Conservation (phyloP, 2,888 invertebrate genomes). For the Eumerus sabulonum region DNA sequence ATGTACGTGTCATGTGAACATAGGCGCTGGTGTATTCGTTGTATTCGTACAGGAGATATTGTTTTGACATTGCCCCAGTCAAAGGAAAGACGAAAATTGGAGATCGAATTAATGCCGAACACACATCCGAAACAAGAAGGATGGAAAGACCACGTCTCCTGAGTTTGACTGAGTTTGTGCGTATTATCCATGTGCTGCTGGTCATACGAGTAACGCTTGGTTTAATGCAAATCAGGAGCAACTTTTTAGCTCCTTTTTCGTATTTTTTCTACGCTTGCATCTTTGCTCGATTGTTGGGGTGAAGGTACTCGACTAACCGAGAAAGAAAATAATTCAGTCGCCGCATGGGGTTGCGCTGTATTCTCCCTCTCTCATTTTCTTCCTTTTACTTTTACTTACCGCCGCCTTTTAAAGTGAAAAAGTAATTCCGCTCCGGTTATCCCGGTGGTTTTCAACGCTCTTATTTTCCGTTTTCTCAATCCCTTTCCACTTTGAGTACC, state of each 20-base stretch:
- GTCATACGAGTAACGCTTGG: constrained; percentile 47
- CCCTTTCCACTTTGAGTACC: constrained; percentile 2
- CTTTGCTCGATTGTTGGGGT: neutral
- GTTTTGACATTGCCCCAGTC: constrained; percentile 43
- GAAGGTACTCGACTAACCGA: neutral
- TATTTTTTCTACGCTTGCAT: neutral
- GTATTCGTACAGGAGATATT: constrained; percentile 44
- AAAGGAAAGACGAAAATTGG: constrained; percentile 49
- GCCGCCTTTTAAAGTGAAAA: constrained; percentile 47
- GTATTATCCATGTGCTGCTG: constrained; percentile 40
- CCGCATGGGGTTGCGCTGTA: constrained; percentile 26
- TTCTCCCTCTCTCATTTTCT: too few species aligned
- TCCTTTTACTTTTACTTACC: too few species aligned
- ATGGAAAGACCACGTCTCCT: too few species aligned
- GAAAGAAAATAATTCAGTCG: constrained; percentile 32
- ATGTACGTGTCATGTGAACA: constrained; percentile 35
- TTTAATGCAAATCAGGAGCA: constrained; percentile 22
- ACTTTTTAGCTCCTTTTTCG: constrained; percentile 5
- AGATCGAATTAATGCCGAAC: constrained; percentile 58
- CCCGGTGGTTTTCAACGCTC: constrained; percentile 46
- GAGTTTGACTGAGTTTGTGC: constrained; percentile 32
- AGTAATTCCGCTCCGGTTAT: constrained; percentile 59
- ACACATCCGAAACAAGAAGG: constrained; percentile 31
- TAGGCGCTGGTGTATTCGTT: constrained; percentile 17
- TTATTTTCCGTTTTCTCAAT: constrained; percentile 28